Conservation (phyloP, 2,888 invertebrate genomes). For the Digitonthophagus gazella region DNA sequence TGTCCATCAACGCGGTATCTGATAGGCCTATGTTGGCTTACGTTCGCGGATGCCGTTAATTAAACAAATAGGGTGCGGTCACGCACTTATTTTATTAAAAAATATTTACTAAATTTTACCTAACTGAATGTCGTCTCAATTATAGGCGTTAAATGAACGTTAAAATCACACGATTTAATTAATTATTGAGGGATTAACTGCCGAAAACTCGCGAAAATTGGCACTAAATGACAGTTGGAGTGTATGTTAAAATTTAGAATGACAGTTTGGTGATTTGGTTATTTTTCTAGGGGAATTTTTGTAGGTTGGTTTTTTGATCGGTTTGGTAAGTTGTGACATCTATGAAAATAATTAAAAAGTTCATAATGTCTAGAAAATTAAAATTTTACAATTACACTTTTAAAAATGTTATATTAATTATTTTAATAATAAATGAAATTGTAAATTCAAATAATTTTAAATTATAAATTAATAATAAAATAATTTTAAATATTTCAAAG, state of each 20-base stretch:
- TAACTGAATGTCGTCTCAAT: too few species aligned
- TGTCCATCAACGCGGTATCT: constrained; percentile 86
- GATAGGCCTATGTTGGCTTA: constrained; percentile 69
- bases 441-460: too few species aligned
- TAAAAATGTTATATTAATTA: too few species aligned
- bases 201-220: not conserved
- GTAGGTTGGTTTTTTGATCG: not conserved
- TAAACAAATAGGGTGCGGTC: not conserved
- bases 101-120: not conserved
- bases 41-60: not conserved
- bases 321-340: too few species aligned
- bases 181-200: not conserved
- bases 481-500: too few species aligned
- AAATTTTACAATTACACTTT: too few species aligned
- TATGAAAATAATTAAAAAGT: too few species aligned
- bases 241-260: too few species aligned
- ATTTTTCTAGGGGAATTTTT: not conserved
- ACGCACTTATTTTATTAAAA: not conserved
- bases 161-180: not conserved
- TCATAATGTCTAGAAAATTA: too few species aligned
- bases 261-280: not conserved
- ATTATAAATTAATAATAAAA: too few species aligned
- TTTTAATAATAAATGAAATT: too few species aligned
- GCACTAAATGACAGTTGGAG: not conserved
- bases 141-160: not conserved